Percentiles rank a stretch among this genome's conserved stretches.
Conservation (phyloP, 2,888 invertebrate genomes). For the Acleris holmiana region DNA sequence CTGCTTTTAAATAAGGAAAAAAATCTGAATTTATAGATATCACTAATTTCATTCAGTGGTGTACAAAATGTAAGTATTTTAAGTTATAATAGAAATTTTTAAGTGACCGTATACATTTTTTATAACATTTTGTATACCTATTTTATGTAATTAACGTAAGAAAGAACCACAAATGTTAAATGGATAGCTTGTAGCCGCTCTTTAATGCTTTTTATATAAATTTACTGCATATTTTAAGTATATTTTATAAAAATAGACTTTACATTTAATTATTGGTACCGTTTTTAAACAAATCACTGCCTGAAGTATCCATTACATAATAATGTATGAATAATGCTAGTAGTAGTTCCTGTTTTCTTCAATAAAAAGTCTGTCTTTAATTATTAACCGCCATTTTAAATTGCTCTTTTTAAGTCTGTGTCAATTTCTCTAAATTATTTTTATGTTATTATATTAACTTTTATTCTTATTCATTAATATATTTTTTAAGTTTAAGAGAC, state of each 20-base stretch:
- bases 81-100: slow-evolving; percentile 13
- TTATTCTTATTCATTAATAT: not conserved
- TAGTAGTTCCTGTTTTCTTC: slow-evolving; percentile 10
- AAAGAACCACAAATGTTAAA: not conserved
- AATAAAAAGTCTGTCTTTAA: not conserved
- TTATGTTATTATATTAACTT: not conserved
- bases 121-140: not conserved
- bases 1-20: not conserved
- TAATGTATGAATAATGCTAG: not conserved
- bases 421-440: not conserved
- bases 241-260: not conserved
- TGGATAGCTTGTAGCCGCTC: not conserved
- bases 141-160: not conserved
- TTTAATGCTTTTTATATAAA: slow-evolving; percentile 1
- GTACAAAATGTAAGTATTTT: slow-evolving; percentile 28
- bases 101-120: not conserved
- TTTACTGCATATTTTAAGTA: slow-evolving; percentile 6
- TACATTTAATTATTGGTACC: not conserved
- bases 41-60: slow-evolving; percentile 17
- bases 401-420: not conserved
- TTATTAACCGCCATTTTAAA: not conserved
- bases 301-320: slow-evolving; percentile 10
- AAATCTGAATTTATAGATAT: not conserved
- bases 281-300: slow-evolving; percentile 24
- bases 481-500: slow-evolving; percentile 25